Base-by-base conservation (phyloP, 1,140 invertebrate genomes). In the Zelostemma sp. region DNA sequence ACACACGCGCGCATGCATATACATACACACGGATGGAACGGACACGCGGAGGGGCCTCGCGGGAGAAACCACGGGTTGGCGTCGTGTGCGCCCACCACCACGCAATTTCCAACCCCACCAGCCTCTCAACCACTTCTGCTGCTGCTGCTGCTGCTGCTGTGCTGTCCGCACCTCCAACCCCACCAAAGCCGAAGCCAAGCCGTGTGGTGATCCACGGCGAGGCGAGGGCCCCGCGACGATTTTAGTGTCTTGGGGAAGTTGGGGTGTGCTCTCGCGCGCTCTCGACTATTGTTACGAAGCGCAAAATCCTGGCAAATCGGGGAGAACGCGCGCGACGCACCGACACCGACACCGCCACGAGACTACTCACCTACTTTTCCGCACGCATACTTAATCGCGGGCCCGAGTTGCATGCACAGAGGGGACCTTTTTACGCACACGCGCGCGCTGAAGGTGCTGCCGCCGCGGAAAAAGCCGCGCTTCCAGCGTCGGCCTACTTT, bases 91-190 rank as follows among this genome's bases (percentile, higher is more conserved):
- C 77, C 83, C 82, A 85, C 84, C 83, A 85, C 84, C 84, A 85
- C 83, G 80, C 82, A 82, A 83, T 83, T 85, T 84, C 80, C 84
- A 85, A 85, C 84, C 84, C 83, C 83, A 85, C 84, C 84, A 83
- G 80, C 79, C 78, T 81, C 83, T 82, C 80, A 82, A 83, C 83
- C 82, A 85, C 81, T n/a, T n/a, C n/a, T n/a, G n/a, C n/a, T n/a
- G n/a, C n/a, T n/a, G n/a, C n/a, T n/a, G n/a, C n/a, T n/a, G n/a
- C n/a, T n/a, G n/a, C n/a, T n/a, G n/a, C n/a, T n/a, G n/a, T n/a
- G n/a, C n/a, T 83, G 81, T 82, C 82, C 82, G 81, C 80, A 84
- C 79, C 81, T 83, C 82, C 80, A 82, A 84, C 82, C 81, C 83
- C 81, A 84, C 83, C 83, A 83, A 81, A 83, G 77, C 73, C 75